Evolutionary conservation across 2,888 invertebrate genomes (phyloP).

Genomic region (Rhorus exstirpatorius): DNA sequence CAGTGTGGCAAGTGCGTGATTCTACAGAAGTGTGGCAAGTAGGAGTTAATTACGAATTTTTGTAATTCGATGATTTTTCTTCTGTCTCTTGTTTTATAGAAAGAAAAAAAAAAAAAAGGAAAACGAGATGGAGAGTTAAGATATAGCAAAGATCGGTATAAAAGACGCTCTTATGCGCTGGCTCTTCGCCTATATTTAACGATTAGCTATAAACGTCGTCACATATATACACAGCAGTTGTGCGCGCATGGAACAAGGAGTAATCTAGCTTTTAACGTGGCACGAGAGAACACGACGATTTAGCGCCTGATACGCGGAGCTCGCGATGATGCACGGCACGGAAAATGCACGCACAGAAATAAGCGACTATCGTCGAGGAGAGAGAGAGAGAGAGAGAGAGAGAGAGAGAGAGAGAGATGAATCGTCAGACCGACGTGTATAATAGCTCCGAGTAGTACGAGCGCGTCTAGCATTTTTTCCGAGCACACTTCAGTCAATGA

Average conservation of each 20-base stretch:
- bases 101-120: too few relatives aligned
- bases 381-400: conserved; percentile 6
- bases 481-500: conserved; percentile 41
- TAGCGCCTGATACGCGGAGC: conserved; percentile 61
- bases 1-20: too few relatives aligned
- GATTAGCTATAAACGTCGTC: conserved; percentile 73
- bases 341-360: conserved; percentile 51
- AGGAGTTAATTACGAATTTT: too few relatives aligned
- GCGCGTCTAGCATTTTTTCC: conserved; percentile 60
- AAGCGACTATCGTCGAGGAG: conserved; percentile 27
- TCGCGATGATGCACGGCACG: conserved; percentile 26
- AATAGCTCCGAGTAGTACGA: conserved; percentile 42
- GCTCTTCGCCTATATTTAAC: conserved; percentile 77
- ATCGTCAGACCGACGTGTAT: conserved; percentile 32
- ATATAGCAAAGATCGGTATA: conserved; percentile 26
- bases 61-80: not conserved
- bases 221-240: conserved; percentile 1
- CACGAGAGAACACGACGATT: conserved; percentile 55
- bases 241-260: conserved; percentile 27
- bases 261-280: conserved; percentile 52
- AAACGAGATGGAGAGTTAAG: conserved; percentile 26
- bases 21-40: too few relatives aligned
- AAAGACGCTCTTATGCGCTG: conserved; percentile 18
- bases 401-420: too few relatives aligned
- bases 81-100: too few relatives aligned